A percentile compares a stretch with the other conserved stretches of the same genome.
Conservation (phyloP, 2,888 invertebrate genomes). For the Petrophora chlorosata region DNA sequence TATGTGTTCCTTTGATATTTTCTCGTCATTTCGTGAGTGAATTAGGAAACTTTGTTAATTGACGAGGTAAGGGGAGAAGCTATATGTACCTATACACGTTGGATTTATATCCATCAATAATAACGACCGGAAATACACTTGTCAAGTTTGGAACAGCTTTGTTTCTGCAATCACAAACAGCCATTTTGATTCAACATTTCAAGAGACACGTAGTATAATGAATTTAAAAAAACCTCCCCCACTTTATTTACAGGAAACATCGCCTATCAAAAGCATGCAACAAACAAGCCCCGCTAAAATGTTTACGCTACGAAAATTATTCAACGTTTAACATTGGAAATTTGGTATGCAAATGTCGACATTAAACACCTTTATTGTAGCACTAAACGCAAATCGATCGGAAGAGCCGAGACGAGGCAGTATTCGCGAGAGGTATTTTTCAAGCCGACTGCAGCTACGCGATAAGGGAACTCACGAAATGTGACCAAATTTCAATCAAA, state of each 20-base stretch:
- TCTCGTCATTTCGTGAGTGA: conserved; percentile 17
- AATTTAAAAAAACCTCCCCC: background rate
- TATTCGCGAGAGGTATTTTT: conserved; percentile 73
- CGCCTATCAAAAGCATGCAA: conserved; percentile 35
- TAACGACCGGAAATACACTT: background rate
- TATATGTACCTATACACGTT: background rate
- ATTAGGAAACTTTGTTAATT: conserved; percentile 24
- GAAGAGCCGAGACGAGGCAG: conserved; percentile 64
- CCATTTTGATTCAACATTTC: background rate
- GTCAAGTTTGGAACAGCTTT: background rate
- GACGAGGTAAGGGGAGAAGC: conserved; percentile 6
- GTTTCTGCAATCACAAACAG: background rate
- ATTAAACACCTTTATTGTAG: conserved; percentile 74
- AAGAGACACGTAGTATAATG: background rate
- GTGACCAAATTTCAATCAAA: conserved; percentile 83
- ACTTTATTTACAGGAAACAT: conserved; percentile 23
- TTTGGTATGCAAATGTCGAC: conserved; percentile 69
- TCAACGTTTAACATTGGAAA: conserved; percentile 55
- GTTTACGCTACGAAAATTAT: conserved; percentile 44
- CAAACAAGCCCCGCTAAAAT: conserved; percentile 44
- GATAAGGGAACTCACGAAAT: conserved; percentile 78
- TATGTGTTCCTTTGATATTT: conserved; percentile 23
- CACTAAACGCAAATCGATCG: conserved; percentile 79
- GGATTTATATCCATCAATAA: conserved; percentile 5
- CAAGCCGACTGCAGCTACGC: conserved; percentile 77